Conservation (phyloP, 2,888 invertebrate species). For the Habroteleia sp. region DNA sequence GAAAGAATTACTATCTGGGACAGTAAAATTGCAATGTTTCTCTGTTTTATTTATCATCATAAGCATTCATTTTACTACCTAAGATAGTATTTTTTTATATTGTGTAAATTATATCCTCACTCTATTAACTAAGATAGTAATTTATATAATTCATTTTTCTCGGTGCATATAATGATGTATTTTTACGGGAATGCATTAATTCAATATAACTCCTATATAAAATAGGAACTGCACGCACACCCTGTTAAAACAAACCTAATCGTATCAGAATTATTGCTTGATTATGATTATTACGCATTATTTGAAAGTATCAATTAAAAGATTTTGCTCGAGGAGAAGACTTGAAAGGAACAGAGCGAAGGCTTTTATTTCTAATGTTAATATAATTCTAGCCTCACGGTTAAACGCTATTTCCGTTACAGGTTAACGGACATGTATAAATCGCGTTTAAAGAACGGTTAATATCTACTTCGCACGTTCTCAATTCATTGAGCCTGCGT, state of each 20-base stretch:
- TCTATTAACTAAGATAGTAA: too few relatives aligned
- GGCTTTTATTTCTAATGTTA: conserved; percentile 52
- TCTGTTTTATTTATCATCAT: too few relatives aligned
- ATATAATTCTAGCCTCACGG: conserved; percentile 51
- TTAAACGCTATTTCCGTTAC: conserved; percentile 60
- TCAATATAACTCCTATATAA: conserved; percentile 1
- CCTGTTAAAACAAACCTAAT: conserved; percentile 21
- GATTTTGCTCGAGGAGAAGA: conserved; percentile 22
- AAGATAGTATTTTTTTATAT: too few relatives aligned
- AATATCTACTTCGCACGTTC: conserved; percentile 66
- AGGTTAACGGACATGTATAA: conserved; percentile 60
- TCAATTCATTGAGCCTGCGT: conserved; percentile 51
- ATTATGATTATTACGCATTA: conserved; percentile 33
- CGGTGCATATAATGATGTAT: too few relatives aligned
- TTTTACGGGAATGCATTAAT: conserved; percentile 3
- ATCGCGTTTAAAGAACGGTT: conserved; percentile 67
- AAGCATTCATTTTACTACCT: too few relatives aligned
- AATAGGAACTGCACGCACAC: neutral
- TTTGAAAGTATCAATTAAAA: conserved; percentile 41
- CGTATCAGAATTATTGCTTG: conserved; percentile 26
- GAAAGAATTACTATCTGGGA: too few relatives aligned
- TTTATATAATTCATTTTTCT: too few relatives aligned
- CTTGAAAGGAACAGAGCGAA: conserved; percentile 27
- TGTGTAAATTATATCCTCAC: too few relatives aligned
- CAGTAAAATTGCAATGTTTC: too few relatives aligned